These are phyloP conservation scores for Catharus minimus DNA, from an alignment of 2,113 vertebrate species.

Conservation along the genomic window DNA sequence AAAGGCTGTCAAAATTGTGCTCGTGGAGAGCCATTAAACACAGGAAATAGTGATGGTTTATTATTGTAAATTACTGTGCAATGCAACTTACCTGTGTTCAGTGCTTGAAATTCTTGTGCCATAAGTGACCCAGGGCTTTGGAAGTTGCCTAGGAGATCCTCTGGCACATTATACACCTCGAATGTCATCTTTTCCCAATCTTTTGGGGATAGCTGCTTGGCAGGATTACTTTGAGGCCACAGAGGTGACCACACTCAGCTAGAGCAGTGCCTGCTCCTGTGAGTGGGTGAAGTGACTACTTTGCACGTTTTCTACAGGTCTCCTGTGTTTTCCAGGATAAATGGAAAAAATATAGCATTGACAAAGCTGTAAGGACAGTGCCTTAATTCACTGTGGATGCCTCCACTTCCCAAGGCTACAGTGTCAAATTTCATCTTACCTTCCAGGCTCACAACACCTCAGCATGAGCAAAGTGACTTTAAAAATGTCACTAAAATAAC, in stretches of 20 bases:
- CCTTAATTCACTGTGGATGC: neutral
- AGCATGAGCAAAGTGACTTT: neutral
- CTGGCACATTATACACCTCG: neutral
- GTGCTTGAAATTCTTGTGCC: neutral
- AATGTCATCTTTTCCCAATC: neutral
- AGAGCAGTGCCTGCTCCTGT: neutral
- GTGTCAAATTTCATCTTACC: neutral
- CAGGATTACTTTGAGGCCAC: neutral
- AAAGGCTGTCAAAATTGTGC: neutral
- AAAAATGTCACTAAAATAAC: neutral
- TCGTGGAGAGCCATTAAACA: neutral
- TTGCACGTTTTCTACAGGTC: neutral
- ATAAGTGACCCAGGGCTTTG: neutral
- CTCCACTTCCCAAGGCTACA: neutral
- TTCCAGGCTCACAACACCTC: neutral
- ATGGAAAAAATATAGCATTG: neutral
- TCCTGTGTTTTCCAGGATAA: neutral
- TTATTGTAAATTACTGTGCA: neutral
- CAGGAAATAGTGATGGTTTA: neutral
- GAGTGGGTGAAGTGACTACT: rapidly evolving
- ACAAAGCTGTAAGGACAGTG: neutral
- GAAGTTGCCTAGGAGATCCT: neutral
- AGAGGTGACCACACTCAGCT: neutral
- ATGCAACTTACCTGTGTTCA: neutral
- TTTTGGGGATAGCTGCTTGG: neutral